Evolutionary conservation across 2,113 vertebrate genomes (phyloP), one percentile per base, ranked within the genome.

Genomic region (Mola mola): DNA sequence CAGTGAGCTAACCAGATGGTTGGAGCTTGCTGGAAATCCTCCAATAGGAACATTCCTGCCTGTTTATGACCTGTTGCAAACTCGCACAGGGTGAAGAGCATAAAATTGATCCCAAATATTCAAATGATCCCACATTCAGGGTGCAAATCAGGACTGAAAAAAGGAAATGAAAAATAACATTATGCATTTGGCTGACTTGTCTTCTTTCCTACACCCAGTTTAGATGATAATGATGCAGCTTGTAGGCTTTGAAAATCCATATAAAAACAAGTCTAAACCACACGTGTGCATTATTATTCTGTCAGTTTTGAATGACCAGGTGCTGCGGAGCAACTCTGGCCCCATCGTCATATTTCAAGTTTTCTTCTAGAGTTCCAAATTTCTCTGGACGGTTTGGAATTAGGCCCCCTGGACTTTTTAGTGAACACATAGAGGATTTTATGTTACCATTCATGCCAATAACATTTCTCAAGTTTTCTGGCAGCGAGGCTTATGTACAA

Each of bases 11-110:
- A 87, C 79, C 84, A 81, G 83, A 83, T 87, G 84, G 72, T 72
- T 55, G 71, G 62, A 76, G 68, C 79, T 85, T 85, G 71, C 76
- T 79, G 86, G 86, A 89, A 72, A 79, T 66, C 62, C 44, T 83
- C 86, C 85, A 89, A 80, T 88, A 72, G 80, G 88, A 89, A 92
- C 87, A 91, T 90, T 92, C 85, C 89, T 87, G 77, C 66, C 64
- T 83, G 84, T 91, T 92, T 91, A 90, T 89, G 88, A 88, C 80
- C 90, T 87, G 83, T 89, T 83, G 53, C 82, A 56, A 72, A 73
- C 72, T 72, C 69, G 66, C 71, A 68, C 36, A 63, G 59, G 69
- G 65, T 16, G 61, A 78, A 66, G 58, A 60, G 74, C 31, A 31
- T 70, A 72, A 80, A 86, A 80, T 47, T 51, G 51, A 68, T 68